Evolutionary conservation across 2,888 invertebrate species (phyloP).

Genomic region (Sericinus montela): DNA sequence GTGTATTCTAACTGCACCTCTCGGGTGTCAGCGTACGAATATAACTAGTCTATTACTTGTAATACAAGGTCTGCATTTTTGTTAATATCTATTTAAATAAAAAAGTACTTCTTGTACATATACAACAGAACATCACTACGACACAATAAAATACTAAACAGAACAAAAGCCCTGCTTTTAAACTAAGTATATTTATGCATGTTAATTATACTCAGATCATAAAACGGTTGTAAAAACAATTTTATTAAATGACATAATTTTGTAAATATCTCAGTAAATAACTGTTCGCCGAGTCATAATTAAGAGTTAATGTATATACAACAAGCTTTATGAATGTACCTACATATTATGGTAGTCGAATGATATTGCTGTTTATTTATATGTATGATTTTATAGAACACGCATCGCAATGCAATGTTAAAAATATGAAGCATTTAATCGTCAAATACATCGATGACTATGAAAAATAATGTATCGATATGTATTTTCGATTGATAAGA

Average conservation of each 20-base stretch:
- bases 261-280: conserved; percentile 14
- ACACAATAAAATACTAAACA: too few relatives aligned
- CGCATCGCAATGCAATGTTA: conserved; percentile 47
- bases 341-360: conserved; percentile 49
- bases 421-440: conserved; percentile 50
- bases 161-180: not conserved
- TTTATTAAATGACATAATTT: conserved; percentile 3
- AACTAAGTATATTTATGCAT: not conserved
- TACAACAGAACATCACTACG: too few relatives aligned
- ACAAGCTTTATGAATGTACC: conserved; percentile 63
- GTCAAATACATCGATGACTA: conserved; percentile 31
- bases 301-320: conserved; percentile 44
- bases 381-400: conserved; percentile 50
- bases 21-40: conserved; percentile 22
- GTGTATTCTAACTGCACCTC: conserved; percentile 26
- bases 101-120: too few relatives aligned
- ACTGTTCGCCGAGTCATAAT: conserved; percentile 40
- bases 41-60: not conserved
- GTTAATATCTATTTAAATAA: too few relatives aligned
- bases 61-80: too few relatives aligned
- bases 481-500: conserved; percentile 46
- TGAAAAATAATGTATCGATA: conserved; percentile 34
- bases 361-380: conserved; percentile 60
- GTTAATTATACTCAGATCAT: not conserved
- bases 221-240: conserved; percentile 11